Evolutionary conservation across 1,140 invertebrate species (phyloP).

Genomic region (Ericerus pela): DNA sequence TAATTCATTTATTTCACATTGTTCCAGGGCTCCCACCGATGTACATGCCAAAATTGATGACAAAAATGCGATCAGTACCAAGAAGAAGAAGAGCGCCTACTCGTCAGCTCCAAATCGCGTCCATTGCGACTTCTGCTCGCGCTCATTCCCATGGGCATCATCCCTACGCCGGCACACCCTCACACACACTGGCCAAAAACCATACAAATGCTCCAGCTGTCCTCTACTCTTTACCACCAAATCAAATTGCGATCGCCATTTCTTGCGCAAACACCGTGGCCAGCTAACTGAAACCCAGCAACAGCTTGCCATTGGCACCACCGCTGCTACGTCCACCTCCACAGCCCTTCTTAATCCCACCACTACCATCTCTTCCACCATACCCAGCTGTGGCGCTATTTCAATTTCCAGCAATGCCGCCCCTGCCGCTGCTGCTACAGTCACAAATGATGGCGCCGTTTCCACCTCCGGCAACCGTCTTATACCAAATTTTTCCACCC

Average conservation of each 20-base stretch:
- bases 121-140: slow-evolving; percentile 75
- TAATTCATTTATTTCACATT: neutral
- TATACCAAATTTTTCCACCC: slow-evolving; percentile 31
- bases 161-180: slow-evolving; percentile 81
- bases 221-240: slow-evolving; percentile 88
- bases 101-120: slow-evolving; percentile 85
- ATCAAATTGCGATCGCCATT: slow-evolving; percentile 88
- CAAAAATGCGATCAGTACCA: slow-evolving; percentile 8
- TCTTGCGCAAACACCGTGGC: slow-evolving; percentile 38
- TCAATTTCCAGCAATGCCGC: neutral
- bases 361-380: too few species aligned
- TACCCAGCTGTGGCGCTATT: neutral
- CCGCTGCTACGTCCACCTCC: slow-evolving; percentile 15
- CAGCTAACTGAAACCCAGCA: slow-evolving; percentile 4
- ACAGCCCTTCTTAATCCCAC: too few species aligned
- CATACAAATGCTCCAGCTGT: slow-evolving; percentile 84
- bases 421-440: neutral
- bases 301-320: neutral
- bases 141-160: slow-evolving; percentile 91
- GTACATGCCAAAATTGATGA: slow-evolving; percentile 38
- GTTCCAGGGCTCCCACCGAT: slow-evolving; percentile 30
- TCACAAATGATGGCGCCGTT: neutral
- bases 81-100: slow-evolving; percentile 86
- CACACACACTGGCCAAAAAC: slow-evolving; percentile 90
- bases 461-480: slow-evolving; percentile 19